Evolutionary conservation across 23 tunicate genomes (phyloP), one percentile per base, ranked within the genome.

Genomic region (Diplosoma virens): DNA sequence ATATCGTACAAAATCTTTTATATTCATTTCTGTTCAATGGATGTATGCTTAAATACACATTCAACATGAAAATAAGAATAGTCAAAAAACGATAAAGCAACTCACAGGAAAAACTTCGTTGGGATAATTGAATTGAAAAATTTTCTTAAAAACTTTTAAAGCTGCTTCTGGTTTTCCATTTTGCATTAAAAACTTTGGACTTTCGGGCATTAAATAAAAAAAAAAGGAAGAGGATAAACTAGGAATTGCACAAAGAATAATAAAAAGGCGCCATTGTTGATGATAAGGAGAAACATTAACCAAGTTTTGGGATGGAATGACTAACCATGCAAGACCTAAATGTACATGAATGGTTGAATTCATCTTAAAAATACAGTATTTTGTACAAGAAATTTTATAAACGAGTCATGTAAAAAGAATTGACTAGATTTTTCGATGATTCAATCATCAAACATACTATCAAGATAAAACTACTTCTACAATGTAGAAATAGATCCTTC

Each of bases 151-250:
- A 17, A 83, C 89, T 24, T 34, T 27, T 2, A 74, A 79, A 4
- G 96, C 88, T 52, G 72, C 81, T 0, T 47, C 41, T 0, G 63
- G 9, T 73, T 53, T 63, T 33, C 88, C 84, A 27, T 78, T 77
- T 50, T 37, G 33, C 77, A 77, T 66, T 25, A 83, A 75, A 83
- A 70, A 89, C 56, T 67, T 78, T 0, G 97, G 97, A 35, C 97
- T 90, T 75, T 84, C 97, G 5, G 97, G 97, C 90, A 90, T 83
- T n/a, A 78, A 67, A 24, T 18, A 64, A 47, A 90, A 79, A 26
- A 90, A 67, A 0, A 90, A 30, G 24, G 90, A 66, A 30, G 97
- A 90, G 4, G 90, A 37, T 9, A 90, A 46, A 36, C 90, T 84
- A 1, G 97, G 97, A 5, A 90, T 45, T 1, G 90, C 86, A 60